These are phyloP conservation scores for Sprattus sprattus DNA, from an alignment of 2,113 vertebrate species.

Conservation along the genomic window DNA sequence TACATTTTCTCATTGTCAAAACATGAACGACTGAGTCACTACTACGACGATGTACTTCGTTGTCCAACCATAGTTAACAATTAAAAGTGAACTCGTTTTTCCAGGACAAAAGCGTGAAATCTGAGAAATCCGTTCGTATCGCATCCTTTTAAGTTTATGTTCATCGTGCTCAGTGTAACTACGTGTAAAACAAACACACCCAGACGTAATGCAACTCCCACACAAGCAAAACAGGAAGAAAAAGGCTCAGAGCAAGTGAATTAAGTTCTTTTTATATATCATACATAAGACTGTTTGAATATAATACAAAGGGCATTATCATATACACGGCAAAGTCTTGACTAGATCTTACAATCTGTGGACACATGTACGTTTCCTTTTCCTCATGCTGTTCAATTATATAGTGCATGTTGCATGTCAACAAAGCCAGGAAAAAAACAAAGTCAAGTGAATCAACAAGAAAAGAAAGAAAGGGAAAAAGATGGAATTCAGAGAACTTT, in stretches of 20 bases:
- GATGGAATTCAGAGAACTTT: slow-evolving; percentile 71
- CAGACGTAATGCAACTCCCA: background rate
- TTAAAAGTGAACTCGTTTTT: background rate
- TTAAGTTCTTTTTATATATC: slow-evolving; percentile 99
- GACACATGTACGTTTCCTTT: slow-evolving; percentile 91
- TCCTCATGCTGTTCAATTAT: slow-evolving; percentile 98
- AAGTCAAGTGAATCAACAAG: slow-evolving; percentile 85
- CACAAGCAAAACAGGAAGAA: slow-evolving; percentile 61
- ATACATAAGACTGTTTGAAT: slow-evolving; percentile 99
- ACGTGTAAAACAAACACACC: background rate
- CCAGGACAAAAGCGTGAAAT: background rate
- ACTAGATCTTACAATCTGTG: slow-evolving; percentile 99
- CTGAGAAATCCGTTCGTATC: background rate
- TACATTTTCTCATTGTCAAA: background rate
- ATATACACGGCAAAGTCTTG: slow-evolving; percentile 99
- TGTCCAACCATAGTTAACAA: background rate
- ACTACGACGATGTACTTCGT: background rate
- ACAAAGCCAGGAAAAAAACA: slow-evolving; percentile 43
- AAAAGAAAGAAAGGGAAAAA: slow-evolving; percentile 75
- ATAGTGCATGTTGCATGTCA: slow-evolving; percentile 99
- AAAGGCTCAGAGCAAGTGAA: slow-evolving; percentile 94
- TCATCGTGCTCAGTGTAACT: background rate
- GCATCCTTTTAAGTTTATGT: background rate
- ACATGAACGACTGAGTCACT: no score
- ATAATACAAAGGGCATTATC: slow-evolving; percentile 99